These are phyloP conservation scores for Sepiola atlantica DNA, from an alignment of 2,888 invertebrate species.

Conservation along the genomic window DNA sequence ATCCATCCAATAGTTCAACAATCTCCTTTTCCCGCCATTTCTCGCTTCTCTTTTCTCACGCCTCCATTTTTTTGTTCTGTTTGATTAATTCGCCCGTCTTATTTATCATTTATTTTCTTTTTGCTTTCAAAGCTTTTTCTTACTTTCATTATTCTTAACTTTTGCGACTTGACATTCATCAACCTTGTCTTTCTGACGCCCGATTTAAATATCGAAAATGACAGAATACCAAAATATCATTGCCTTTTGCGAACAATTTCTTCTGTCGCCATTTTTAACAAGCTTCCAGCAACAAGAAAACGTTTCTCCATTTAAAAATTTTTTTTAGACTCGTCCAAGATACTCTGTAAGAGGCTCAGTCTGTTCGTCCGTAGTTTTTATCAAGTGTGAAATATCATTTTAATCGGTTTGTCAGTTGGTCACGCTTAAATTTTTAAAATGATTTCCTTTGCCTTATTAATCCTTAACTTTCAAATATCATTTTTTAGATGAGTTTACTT, in stretches of 20 bases:
- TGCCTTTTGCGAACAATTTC: neutral
- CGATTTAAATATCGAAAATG: slow-evolving; percentile 4
- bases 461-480: too few relatives aligned
- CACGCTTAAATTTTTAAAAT: too few relatives aligned
- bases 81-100: neutral
- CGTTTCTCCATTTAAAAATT: neutral
- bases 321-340: neutral
- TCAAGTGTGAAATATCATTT: too few relatives aligned
- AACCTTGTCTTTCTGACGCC: neutral
- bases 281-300: neutral
- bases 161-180: neutral
- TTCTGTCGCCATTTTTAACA: neutral
- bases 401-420: too few relatives aligned
- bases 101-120: neutral
- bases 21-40: neutral
- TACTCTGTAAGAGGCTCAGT: too few relatives aligned
- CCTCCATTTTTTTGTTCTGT: neutral
- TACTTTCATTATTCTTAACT: neutral
- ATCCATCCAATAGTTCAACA: neutral
- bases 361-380: too few relatives aligned
- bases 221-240: slow-evolving; percentile 6
- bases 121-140: neutral
- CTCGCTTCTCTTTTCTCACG: neutral
- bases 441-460: too few relatives aligned
- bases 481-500: too few relatives aligned